Evolutionary conservation across 2,113 vertebrate genomes (phyloP).

Genomic region (Festucalex cinctus): DNA sequence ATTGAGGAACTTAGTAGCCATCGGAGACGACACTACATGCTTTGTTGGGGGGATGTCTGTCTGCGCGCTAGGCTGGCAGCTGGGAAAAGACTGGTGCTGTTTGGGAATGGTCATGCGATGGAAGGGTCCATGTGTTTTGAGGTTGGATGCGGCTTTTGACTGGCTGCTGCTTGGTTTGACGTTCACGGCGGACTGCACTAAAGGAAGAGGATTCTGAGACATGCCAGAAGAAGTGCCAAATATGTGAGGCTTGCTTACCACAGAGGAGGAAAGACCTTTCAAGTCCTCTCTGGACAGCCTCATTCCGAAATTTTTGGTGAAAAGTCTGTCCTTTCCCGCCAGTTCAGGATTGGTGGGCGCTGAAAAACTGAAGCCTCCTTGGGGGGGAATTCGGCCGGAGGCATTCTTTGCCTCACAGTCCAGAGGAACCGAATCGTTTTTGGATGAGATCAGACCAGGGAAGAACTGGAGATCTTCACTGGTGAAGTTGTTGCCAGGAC

Average conservation of each 20-base stretch:
- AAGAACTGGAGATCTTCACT: conserved; percentile 71
- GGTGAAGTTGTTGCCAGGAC: conserved; percentile 71
- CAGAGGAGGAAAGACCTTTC: conserved; percentile 30
- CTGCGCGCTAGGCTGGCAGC: conserved; percentile 43
- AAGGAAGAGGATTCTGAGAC: conserved; percentile 45
- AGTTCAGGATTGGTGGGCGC: conserved; percentile 42
- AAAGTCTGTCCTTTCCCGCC: conserved; percentile 41
- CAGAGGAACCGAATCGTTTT: conserved; percentile 54
- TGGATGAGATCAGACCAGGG: conserved; percentile 61
- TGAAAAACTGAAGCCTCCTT: conserved; percentile 45
- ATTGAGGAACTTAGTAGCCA: conserved; percentile 52
- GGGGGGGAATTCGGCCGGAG: conserved; percentile 49
- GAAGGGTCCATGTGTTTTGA: conserved; percentile 63
- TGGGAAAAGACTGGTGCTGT: conserved; percentile 53
- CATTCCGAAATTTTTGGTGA: conserved; percentile 44
- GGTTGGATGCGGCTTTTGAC: conserved; percentile 47
- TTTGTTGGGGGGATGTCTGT: conserved; percentile 51
- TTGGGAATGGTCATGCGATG: conserved; percentile 54
- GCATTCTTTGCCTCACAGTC: conserved; percentile 51
- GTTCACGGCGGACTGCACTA: conserved; percentile 28
- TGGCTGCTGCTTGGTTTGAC: conserved; percentile 46
- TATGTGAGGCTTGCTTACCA: conserved; percentile 45
- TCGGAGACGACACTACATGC: conserved; percentile 49
- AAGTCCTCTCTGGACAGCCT: conserved; percentile 57
- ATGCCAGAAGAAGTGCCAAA: conserved; percentile 35